Conservation (phyloP, 2,797 vertebrate genomes). For the Alca torda region DNA sequence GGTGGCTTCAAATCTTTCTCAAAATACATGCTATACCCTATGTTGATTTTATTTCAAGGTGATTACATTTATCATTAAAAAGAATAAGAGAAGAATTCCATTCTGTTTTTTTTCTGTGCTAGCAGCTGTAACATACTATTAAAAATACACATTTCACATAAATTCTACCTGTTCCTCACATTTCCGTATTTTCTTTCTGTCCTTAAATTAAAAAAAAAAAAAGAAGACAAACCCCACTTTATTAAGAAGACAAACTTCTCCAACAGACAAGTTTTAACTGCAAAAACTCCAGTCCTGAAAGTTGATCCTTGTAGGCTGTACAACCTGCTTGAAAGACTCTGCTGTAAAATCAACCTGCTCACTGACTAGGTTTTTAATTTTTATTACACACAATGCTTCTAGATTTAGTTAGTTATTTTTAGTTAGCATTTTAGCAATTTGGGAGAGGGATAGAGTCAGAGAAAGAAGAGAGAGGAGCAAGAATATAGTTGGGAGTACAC, state of each 20-base stretch:
- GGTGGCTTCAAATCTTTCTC: neutral
- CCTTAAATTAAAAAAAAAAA: neutral
- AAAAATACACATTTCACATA: neutral
- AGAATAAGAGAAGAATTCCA: neutral
- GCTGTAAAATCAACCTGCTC: neutral
- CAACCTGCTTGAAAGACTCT: neutral
- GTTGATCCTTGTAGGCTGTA: neutral
- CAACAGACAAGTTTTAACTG: neutral
- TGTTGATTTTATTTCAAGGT: neutral
- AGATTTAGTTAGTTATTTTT: neutral
- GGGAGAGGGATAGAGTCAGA: neutral
- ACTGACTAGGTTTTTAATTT: neutral
- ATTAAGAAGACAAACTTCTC: neutral
- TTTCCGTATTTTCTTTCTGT: neutral
- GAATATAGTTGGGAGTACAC: neutral
- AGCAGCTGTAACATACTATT: neutral
- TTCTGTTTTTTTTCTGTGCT: neutral
- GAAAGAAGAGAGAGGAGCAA: neutral
- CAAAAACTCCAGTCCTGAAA: neutral
- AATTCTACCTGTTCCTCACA: neutral
- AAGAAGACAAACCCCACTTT: neutral
- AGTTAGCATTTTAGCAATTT: neutral
- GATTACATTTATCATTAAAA: neutral
- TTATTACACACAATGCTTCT: neutral
- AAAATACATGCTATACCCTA: neutral